phyloP scores from a whole-genome alignment of 2,113 vertebrate species.

The Nothoprocta perdicaria region DNA sequence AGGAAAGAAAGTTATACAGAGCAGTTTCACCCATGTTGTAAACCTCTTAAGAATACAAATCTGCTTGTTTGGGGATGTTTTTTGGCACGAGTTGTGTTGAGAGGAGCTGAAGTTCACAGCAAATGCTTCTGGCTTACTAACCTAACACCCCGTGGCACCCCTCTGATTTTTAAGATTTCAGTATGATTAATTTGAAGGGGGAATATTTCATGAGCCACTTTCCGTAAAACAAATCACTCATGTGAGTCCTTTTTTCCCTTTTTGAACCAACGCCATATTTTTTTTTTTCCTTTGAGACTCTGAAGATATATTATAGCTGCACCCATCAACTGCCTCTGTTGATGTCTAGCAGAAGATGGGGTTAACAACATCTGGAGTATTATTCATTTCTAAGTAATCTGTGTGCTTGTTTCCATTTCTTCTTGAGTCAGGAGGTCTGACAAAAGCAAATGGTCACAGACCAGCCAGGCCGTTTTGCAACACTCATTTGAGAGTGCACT shows the following conservation, averaged over 20 bases:
- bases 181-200: conserved; percentile 29
- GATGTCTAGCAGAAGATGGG: conserved; percentile 12
- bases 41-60: conserved; percentile 41
- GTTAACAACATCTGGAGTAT: conserved; percentile 59
- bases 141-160: conserved; percentile 20
- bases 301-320: conserved; percentile 20
- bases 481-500: neutral
- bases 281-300: neutral
- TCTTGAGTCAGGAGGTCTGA: conserved; percentile 29
- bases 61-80: conserved; percentile 4
- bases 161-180: conserved; percentile 29
- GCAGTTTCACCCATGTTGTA: conserved; percentile 18
- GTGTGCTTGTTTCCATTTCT: conserved; percentile 49
- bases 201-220: neutral
- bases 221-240: neutral
- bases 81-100: conserved; percentile 20
- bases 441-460: conserved; percentile 30
- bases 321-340: neutral
- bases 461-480: conserved; percentile 37
- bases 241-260: neutral
- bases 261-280: neutral
- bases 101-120: conserved; percentile 10
- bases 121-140: conserved; percentile 49
- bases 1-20: neutral
- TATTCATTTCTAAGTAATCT: conserved; percentile 60